A percentile compares a stretch with the other conserved stretches of the same genome.
phyloP scores from a whole-genome alignment of 2,113 vertebrate species.

The Scolopax mira region DNA sequence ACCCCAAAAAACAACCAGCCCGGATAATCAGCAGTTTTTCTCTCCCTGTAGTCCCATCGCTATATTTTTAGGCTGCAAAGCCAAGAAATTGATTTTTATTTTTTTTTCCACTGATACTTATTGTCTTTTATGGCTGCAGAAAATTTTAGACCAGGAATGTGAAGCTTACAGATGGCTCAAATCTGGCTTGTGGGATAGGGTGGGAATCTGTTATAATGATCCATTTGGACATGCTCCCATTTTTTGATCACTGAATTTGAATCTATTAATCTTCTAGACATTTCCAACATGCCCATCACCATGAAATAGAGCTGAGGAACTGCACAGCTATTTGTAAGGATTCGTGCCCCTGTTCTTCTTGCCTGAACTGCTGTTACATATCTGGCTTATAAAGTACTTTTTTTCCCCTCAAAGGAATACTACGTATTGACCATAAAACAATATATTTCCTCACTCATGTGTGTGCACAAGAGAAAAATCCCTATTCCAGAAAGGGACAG shows the following conservation, averaged over 20 bases:
- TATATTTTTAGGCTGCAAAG: slow-evolving; percentile 46
- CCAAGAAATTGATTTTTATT: slow-evolving; percentile 35
- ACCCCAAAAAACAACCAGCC: background rate
- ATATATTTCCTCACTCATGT: background rate
- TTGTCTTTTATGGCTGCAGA: slow-evolving; percentile 34
- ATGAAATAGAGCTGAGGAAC: slow-evolving; percentile 24
- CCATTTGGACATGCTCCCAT: slow-evolving; percentile 20
- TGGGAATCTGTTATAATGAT: slow-evolving; percentile 53
- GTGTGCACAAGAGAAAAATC: background rate
- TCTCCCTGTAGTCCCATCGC: background rate
- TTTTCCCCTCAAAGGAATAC: background rate
- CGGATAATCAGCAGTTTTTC: background rate
- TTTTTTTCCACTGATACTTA: background rate
- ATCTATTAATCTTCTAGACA: slow-evolving; percentile 31
- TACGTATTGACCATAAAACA: background rate
- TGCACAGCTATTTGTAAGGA: background rate
- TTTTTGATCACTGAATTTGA: slow-evolving; percentile 52
- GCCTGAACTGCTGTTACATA: slow-evolving; percentile 2
- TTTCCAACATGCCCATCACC: slow-evolving; percentile 37
- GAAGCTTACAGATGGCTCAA: slow-evolving; percentile 32
- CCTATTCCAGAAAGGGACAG: background rate
- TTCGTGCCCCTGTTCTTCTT: background rate
- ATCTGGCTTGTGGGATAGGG: background rate
- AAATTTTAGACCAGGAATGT: slow-evolving; percentile 19
- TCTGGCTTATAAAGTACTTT: background rate